phyloP scores from a whole-genome alignment of 35 echinoderm and acorn worm species.

The Apostichopus californicus region DNA sequence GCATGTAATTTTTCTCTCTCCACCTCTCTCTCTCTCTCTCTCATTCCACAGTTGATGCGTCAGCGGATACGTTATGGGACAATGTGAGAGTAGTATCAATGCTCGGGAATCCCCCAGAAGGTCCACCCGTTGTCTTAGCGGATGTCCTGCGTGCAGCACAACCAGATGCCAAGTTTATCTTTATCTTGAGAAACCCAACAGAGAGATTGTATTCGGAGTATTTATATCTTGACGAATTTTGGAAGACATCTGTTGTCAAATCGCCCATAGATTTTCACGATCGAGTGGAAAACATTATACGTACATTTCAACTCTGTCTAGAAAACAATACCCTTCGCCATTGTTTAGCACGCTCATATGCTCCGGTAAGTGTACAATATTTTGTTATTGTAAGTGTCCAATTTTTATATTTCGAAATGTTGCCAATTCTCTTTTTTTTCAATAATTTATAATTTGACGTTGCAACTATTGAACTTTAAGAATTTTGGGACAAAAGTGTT shows the following conservation, averaged over 20 bases:
- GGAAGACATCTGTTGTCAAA: conserved; percentile 16
- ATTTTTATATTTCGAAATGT: too few species aligned
- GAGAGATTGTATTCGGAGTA: conserved; percentile 51
- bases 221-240: conserved; percentile 40
- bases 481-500: too few species aligned
- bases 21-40: too few species aligned
- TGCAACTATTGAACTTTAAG: too few species aligned
- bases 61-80: conserved; percentile 52
- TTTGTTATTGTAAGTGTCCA: too few species aligned
- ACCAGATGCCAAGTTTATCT: conserved; percentile 38
- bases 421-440: too few species aligned
- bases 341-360: neutral
- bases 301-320: conserved; percentile 12
- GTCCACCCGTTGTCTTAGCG: conserved; percentile 20
- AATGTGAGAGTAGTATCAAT: conserved; percentile 11
- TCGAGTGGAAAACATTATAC: conserved; percentile 17
- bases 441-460: too few species aligned
- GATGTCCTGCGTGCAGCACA: conserved; percentile 45
- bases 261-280: conserved; percentile 35
- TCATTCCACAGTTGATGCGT: conserved; percentile 23
- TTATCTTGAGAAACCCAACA: conserved; percentile 49
- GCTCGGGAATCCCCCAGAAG: conserved; percentile 43
- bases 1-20: too few species aligned
- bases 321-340: conserved; percentile 22
- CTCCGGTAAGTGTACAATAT: too few species aligned